Percentiles rank a stretch among this genome's conserved stretches.
phyloP scores from a whole-genome alignment of 2,113 vertebrate genomes.

The Alligator sinensis region DNA sequence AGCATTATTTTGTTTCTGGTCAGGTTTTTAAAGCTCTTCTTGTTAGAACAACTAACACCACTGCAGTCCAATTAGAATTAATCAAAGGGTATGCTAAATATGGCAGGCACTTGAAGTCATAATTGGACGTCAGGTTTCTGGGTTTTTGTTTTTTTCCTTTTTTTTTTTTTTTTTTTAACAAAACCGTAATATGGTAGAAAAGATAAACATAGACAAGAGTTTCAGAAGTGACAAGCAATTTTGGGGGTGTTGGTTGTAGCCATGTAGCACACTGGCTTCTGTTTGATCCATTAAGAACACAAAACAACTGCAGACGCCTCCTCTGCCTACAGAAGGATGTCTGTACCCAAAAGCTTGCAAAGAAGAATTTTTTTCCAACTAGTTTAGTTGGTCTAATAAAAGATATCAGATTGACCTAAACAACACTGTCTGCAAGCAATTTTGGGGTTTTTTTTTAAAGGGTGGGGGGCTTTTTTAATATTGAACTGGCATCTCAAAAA shows the following conservation, averaged over 20 bases:
- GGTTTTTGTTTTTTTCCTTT: too few relatives aligned
- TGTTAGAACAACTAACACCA: background rate
- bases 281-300: too few relatives aligned
- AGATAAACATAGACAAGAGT: background rate
- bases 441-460: too few relatives aligned
- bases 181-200: background rate
- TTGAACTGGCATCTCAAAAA: background rate
- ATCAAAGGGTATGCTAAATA: background rate
- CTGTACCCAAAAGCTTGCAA: too few relatives aligned
- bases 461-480: background rate
- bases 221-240: background rate
- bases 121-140: background rate
- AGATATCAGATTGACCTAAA: too few relatives aligned
- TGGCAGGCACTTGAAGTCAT: background rate
- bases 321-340: too few relatives aligned
- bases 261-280: too few relatives aligned
- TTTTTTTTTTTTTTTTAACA: background rate
- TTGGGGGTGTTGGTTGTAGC: background rate
- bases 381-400: too few relatives aligned
- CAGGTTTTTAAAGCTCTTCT: background rate
- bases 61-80: background rate
- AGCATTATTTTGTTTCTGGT: background rate
- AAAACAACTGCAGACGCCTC: too few relatives aligned
- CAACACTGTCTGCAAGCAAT: too few relatives aligned
- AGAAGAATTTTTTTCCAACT: too few relatives aligned